Evolutionary conservation across 1,140 invertebrate genomes (phyloP), one percentile per base, ranked within the genome.

Genomic region (Globodera ellingtonae): DNA sequence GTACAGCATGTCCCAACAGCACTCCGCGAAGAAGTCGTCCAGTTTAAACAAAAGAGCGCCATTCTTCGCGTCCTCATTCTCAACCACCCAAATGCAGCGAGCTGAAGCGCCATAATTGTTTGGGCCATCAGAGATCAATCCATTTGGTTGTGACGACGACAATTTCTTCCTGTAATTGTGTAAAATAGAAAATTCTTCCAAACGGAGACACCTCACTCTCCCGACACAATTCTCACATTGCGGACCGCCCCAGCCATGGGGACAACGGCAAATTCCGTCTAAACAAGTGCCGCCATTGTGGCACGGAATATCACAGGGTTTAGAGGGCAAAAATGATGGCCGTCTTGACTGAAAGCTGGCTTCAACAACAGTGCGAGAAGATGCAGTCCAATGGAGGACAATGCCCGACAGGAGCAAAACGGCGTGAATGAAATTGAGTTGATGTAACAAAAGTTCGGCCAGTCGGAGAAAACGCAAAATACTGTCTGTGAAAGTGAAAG

Each of bases 1-100:
- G 69, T 89, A 87, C 21, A 89, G 56, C 82, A 86, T 83, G 81
- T 89, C 88, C 89, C 89, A 89, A 69, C 88, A 86, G 75, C 89
- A 89, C 81, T 89, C 88, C 0, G 89, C 89, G n/a, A 80, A 77
- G 70, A 89, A 89, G 56, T 84, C 81, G 62, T 83, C 79, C 13
- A 89, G 71, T 56, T 78, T 70, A 18, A 88, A 79, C 44, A 85
- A 73, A 1, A 89, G 65, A 15, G 87, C 79, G 18, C 66, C 46
- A 47, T 77, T 50, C 44, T 75, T 59, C 3, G 13, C 52, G 3
- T 75, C 77, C 35, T 81, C 78, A 70, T 73, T 80, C 71, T 89
- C 86, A 66, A 89, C 84, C 66, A 89, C 79, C 88, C 88, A 89
- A 46, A 86, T 85, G 78, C 88, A 89, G 66, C 81, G 83, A 8